Conservation (phyloP, 2,797 vertebrate genomes). For the Pogoniulus pusillus region DNA sequence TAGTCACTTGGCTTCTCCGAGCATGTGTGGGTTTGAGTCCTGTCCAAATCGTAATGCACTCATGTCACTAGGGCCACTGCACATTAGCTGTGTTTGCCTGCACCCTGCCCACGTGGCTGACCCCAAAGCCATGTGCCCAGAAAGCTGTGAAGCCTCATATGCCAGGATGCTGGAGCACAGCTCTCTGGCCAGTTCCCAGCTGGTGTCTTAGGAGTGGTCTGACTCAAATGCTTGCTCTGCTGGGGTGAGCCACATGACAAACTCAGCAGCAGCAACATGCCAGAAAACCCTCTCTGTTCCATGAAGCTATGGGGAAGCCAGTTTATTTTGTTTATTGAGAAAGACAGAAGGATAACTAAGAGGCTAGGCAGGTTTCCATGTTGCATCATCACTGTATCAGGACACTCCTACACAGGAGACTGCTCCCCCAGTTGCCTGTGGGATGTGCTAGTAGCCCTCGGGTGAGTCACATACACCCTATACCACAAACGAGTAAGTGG, state of each 20-base stretch:
- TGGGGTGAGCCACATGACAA: not conserved
- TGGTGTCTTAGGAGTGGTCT: not conserved
- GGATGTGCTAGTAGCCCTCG: conserved; percentile 59
- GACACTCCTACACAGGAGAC: conserved; percentile 55
- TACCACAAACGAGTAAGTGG: not conserved
- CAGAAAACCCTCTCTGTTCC: conserved; percentile 18
- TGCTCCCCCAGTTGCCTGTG: conserved; percentile 39
- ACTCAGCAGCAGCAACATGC: not conserved
- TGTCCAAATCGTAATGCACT: not conserved
- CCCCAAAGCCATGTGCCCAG: not conserved
- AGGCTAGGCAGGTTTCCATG: conserved; percentile 41
- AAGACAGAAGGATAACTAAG: conserved; percentile 35
- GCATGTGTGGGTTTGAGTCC: not conserved
- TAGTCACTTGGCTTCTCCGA: not conserved
- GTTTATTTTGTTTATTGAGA: conserved; percentile 39
- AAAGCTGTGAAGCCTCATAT: not conserved
- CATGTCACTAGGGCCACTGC: not conserved
- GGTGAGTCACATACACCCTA: conserved; percentile 41
- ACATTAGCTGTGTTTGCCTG: not conserved
- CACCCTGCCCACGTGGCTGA: not conserved
- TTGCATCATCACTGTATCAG: conserved; percentile 55
- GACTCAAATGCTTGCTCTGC: not conserved
- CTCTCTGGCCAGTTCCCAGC: not conserved
- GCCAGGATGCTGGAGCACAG: not conserved
- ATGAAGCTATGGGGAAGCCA: not conserved